Percentiles rank a stretch among this genome's conserved stretches.
These are phyloP conservation scores for Sphyrna mokarran DNA, from an alignment of 2,113 vertebrate genomes.

Conservation along the genomic window DNA sequence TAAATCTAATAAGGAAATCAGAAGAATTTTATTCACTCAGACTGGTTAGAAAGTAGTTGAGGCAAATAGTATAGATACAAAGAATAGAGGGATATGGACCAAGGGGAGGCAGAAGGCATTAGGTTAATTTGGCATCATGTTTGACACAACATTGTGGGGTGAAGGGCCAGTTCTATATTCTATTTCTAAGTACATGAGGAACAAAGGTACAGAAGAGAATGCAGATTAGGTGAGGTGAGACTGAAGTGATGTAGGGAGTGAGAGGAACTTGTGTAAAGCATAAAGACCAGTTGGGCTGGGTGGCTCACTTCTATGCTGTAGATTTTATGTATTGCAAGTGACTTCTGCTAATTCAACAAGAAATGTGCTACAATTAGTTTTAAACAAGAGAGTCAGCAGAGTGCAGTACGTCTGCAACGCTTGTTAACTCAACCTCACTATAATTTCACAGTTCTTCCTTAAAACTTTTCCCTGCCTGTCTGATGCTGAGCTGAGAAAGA, in stretches of 20 bases:
- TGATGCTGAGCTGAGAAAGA: background rate
- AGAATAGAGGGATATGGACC: no score
- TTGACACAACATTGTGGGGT: background rate
- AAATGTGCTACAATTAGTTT: background rate
- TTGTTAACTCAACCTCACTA: background rate
- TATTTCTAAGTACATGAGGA: background rate
- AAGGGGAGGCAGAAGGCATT: no score
- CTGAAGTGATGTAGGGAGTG: background rate
- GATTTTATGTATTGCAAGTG: background rate
- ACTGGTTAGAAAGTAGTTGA: background rate
- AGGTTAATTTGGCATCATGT: no score
- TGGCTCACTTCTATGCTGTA: background rate
- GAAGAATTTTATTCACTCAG: background rate
- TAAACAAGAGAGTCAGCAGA: background rate
- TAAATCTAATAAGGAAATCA: background rate
- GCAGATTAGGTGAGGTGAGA: background rate
- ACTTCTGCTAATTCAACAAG: background rate
- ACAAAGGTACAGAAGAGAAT: background rate
- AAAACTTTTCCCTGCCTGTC: background rate
- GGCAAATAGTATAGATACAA: background rate
- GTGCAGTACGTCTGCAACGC: background rate
- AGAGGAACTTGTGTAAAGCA: background rate
- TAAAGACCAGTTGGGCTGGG: background rate
- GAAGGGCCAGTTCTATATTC: no score
- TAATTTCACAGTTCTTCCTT: background rate